Base-by-base conservation (phyloP, 2,797 vertebrate species). In the Chromobotia macracanthus region DNA sequence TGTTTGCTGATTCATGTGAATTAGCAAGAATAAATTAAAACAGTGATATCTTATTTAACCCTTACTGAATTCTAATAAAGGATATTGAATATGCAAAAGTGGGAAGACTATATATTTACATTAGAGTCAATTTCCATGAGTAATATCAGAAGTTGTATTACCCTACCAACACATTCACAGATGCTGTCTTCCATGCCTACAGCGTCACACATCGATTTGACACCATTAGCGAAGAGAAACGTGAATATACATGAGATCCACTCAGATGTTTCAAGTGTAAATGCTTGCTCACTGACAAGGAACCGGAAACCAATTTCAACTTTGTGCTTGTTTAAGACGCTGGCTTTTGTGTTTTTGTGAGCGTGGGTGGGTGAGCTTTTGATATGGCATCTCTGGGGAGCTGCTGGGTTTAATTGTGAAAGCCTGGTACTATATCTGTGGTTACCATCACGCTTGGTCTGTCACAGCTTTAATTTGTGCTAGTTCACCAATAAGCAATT, bases 281-380 rank as follows among this genome's bases (percentile, higher is more conserved):
- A 72, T 70, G 72, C 44, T 65, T 80, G 28, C 67, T 79, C 53
- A 75, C 50, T 38, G 71, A 79, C 6, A 35, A 73, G 76, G 46
- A 75, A 55, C 65, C 48, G 61, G 38, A 82, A 70, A 79, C 41
- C 72, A 75, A 79, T 83, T 80, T 74, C 23, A 53, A 60, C 58
- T 61, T 25, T 28, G 18, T 16, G 44, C 41, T 74, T 74, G 71
- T 70, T 72, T 82, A 64, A 16, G 2, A 61, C 68, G 38, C 64
- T 56, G 41, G 58, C 44, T 76, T 55, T 76, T 73, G 44, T 65
- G 67, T 53, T 35, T 35, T 35, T 41, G 41, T 1, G 31, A 55
- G 77, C 21, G 56, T 74, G 21, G 66, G 81, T 6, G 25, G 25
- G 3, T 31, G 56, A 9, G 35, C 31, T 44, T 70, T 61, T 61